These are phyloP conservation scores for Girardia tigrina DNA, from an alignment of 2,888 invertebrate species.

Conservation along the genomic window DNA sequence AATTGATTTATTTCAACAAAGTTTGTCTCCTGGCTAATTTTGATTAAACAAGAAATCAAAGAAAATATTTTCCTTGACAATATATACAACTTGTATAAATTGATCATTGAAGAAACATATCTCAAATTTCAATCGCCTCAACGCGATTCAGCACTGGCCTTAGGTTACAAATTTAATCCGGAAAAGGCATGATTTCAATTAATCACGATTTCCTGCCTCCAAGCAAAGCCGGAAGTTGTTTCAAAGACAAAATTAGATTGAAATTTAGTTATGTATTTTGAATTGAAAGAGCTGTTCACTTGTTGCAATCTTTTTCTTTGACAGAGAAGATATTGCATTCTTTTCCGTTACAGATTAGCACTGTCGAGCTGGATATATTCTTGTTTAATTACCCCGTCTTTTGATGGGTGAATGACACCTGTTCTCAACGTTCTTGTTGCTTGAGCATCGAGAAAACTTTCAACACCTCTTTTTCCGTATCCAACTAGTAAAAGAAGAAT, in stretches of 20 bases:
- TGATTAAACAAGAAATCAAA: conserved; percentile 23
- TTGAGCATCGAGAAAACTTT: too few relatives aligned
- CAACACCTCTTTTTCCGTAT: too few relatives aligned
- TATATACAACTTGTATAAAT: neutral
- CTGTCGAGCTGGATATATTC: neutral
- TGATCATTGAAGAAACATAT: conserved; percentile 18
- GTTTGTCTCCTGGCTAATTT: conserved; percentile 18
- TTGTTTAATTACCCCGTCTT: neutral
- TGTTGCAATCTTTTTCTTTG: neutral
- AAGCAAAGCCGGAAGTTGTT: conserved; percentile 23
- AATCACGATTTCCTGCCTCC: conserved; percentile 20
- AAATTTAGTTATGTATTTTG: neutral
- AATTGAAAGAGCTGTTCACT: neutral
- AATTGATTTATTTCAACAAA: conserved; percentile 2
- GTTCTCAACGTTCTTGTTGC: too few relatives aligned
- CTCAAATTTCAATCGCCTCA: conserved; percentile 7
- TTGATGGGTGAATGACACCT: neutral
- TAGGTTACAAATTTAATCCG: conserved; percentile 14
- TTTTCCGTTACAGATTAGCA: neutral
- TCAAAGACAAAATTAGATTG: conserved; percentile 11
- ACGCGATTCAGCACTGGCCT: neutral
- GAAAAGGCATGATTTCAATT: conserved; percentile 20
- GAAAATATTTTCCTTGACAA: conserved; percentile 23
- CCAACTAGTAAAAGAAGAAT: too few relatives aligned
- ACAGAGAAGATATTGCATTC: neutral